Evolutionary conservation across 2,888 invertebrate genomes (phyloP).

Genomic region (Drosophila algonquin): DNA sequence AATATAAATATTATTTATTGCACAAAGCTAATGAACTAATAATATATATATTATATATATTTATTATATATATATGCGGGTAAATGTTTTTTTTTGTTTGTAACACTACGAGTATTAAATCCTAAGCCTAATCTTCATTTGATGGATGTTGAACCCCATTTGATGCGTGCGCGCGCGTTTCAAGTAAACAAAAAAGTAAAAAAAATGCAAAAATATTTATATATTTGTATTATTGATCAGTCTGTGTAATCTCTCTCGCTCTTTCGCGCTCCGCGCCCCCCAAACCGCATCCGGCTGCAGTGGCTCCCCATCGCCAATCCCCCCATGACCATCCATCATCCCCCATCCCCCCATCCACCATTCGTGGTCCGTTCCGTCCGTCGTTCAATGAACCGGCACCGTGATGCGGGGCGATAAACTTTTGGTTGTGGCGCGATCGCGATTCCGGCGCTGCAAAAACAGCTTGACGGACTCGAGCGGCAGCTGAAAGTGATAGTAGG

Average conservation of each 20-base stretch:
- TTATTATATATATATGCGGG: slow-evolving; percentile 19
- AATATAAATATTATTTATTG: slow-evolving; percentile 48
- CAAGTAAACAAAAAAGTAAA: slow-evolving; percentile 65
- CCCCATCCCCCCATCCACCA: neutral
- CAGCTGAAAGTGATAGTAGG: slow-evolving; percentile 92
- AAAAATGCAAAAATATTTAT: slow-evolving; percentile 38
- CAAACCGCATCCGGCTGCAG: slow-evolving; percentile 34
- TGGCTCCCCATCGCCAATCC: slow-evolving; percentile 15
- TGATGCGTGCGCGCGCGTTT: slow-evolving; percentile 44
- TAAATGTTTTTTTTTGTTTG: slow-evolving; percentile 43
- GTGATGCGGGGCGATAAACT: slow-evolving; percentile 79
- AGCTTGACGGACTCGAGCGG: slow-evolving; percentile 87
- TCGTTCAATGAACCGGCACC: slow-evolving; percentile 78
- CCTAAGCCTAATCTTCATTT: slow-evolving; percentile 66
- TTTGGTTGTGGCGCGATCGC: slow-evolving; percentile 71
- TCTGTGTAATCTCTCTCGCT: slow-evolving; percentile 75
- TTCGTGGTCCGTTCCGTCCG: neutral
- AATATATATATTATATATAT: slow-evolving; percentile 20
- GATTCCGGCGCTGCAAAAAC: slow-evolving; percentile 85
- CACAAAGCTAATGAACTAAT: slow-evolving; percentile 17
- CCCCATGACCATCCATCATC: neutral
- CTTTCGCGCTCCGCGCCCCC: slow-evolving; percentile 11
- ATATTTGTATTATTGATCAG: slow-evolving; percentile 63
- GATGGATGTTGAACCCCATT: slow-evolving; percentile 76
- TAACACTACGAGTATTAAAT: neutral